Evolutionary conservation across 2,888 invertebrate species (phyloP), one percentile per base, ranked within the genome.

Genomic region (Xestia sexstrigata): DNA sequence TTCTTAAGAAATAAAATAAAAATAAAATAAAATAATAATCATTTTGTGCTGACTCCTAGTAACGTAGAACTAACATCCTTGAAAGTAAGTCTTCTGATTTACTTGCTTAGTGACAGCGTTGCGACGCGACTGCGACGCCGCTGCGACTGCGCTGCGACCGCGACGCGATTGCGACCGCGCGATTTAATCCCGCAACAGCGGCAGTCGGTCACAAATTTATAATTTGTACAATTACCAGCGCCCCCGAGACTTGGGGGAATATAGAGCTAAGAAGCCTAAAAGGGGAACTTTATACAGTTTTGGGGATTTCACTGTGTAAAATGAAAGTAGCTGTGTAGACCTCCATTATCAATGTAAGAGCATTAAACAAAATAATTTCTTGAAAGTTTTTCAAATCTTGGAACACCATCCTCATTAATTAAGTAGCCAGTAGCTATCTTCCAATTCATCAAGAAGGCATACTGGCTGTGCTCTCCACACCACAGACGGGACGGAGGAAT

Each of bases 141-240:
- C 73, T 82, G 87, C 88, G 88, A 78, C 78, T 85, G 88, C 89
- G 87, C 79, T 74, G 82, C 87, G 87, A 79, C 79, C 87, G 83
- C 85, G 85, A 71, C 79, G 79, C 76, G 82, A 74, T 78, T 85
- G 83, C 89, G 88, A 86, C 85, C 84, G 89, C 82, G 90, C 93
- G 92, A 89, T 92, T 92, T 93, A 94, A 94, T 93, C 92, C 93
- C 89, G 89, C 89, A 86, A 88, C 88, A 91, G 90, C 92, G 90
- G 91, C 92, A 93, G 89, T 94, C 94, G 94, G 94, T 95, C 95
- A 95, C 96, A 95, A 95, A 95, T 95, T 95, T 96, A 95, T 96
- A 95, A 96, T 96, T 96, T 95, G 95, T 93, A 95, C 95, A 95
- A 96, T 95, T 96, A 95, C 95, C 92, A 89, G 91, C 92, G 92